Base-by-base conservation (phyloP, 2,113 vertebrate genomes). In the Pedetes capensis region DNA sequence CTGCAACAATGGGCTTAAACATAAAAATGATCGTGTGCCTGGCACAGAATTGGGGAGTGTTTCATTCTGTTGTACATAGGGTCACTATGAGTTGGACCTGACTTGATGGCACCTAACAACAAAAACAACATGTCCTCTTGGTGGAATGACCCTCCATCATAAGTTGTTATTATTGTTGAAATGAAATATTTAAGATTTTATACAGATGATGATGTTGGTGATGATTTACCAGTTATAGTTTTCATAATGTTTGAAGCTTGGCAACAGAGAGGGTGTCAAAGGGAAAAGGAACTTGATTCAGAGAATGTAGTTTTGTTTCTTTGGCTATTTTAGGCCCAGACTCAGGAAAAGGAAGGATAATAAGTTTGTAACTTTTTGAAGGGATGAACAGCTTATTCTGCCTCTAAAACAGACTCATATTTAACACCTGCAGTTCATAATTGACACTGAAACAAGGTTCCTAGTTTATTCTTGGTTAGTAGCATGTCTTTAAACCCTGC, bases 391-490 rank as follows among this genome's bases (percentile, higher is more conserved):
- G 63, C 85, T 72, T 78, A 74, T 88, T 76, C 39, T 32, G n/a
- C 82, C 14, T 72, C 72, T 55, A 61, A 80, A 64, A 74, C 39
- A 57, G 42, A 51, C 11, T 3, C 53, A 57, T 14, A 17, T 87
- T 75, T 89, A 84, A 76, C 51, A 75, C 23, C 8, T 34, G 68
- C 20, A 57, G 23, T 51, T 78, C 42, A n/a, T 37, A 53, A 51
- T 9, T 83, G 61, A 87, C n/a, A 59, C 13, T 79, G 59, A 80
- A 89, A 75, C 39, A 53, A 57, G 37, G 34, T 66, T 51, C 34
- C 83, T 79, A 55, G 64, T 71, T 88, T 57, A 44, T 84, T 51
- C 39, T 74, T 86, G 39, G 44, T 93, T 87, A 88, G 84, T 76
- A 66, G 16, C 12, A 25, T 84, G 59, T 93, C 39, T 88, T 85